These are phyloP conservation scores for Bos javanicus DNA, from an alignment of 2,113 vertebrate genomes.

Conservation along the genomic window DNA sequence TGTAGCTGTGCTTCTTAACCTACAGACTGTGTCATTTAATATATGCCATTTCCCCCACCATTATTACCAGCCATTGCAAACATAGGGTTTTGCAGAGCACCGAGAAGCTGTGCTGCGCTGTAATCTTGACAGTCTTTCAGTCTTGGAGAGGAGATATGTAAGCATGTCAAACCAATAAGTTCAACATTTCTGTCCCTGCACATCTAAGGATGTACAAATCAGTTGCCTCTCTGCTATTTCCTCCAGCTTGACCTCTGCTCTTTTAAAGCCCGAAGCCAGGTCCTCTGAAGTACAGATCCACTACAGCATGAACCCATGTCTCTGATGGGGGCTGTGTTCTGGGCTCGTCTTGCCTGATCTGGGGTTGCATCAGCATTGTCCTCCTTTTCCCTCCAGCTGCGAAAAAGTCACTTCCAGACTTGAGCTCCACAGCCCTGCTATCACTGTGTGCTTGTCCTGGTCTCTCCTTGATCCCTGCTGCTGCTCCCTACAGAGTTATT, in stretches of 20 bases:
- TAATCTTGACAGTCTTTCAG: not conserved
- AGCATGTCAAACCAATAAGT: not conserved
- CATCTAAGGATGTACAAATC: not conserved
- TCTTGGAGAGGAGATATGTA: not conserved
- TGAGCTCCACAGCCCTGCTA: not conserved
- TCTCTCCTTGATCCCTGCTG: not conserved
- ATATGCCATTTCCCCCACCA: not conserved
- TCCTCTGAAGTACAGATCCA: not conserved
- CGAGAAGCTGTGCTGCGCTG: not conserved
- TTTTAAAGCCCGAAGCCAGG: not conserved
- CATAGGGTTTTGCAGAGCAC: not conserved
- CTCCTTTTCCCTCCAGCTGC: not conserved
- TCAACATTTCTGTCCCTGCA: not conserved
- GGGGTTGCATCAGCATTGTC: not conserved
- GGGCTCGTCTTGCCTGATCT: rapidly evolving
- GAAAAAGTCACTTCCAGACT: not conserved
- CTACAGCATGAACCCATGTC: not conserved
- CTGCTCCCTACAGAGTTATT: not conserved
- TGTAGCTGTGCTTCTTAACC: not conserved
- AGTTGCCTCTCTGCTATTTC: not conserved
- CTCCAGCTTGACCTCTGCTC: not conserved
- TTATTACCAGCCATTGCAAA: not conserved
- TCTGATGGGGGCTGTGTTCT: not conserved
- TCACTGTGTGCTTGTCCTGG: not conserved
- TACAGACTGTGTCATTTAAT: not conserved